Evolutionary conservation across 2,113 vertebrate species (phyloP).

Genomic region (Callaeas wilsoni): DNA sequence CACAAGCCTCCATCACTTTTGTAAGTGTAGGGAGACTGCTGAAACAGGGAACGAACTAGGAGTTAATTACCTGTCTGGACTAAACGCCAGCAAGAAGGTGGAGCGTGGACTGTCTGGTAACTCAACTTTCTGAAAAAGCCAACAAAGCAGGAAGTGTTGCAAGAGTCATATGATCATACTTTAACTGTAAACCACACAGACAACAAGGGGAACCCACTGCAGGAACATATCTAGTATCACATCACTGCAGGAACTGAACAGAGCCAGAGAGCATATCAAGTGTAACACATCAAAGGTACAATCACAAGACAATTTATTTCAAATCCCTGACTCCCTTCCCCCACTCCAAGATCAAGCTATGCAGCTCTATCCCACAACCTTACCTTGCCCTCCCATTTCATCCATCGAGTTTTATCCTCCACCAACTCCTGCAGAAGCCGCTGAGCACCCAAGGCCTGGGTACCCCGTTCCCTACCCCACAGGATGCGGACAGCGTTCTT

Average conservation of each 20-base stretch:
- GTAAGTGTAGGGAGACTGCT: not conserved
- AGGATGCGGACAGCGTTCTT: constrained; percentile 97
- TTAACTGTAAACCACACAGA: constrained; percentile 39
- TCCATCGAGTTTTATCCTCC: constrained; percentile 96
- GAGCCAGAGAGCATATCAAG: constrained; percentile 6
- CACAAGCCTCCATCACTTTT: not conserved
- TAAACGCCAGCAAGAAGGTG: constrained; percentile 97
- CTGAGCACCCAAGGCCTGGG: constrained; percentile 86
- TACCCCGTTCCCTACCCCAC: constrained; percentile 88
- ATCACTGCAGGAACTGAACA: constrained; percentile 31
- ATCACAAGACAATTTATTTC: not conserved
- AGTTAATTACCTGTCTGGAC: constrained; percentile 91
- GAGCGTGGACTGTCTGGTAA: constrained; percentile 98
- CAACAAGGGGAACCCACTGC: not conserved
- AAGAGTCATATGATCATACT: constrained; percentile 33
- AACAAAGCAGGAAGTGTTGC: constrained; percentile 65
- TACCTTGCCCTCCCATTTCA: constrained; percentile 99
- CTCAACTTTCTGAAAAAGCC: constrained; percentile 91
- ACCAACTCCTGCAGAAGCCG: constrained; percentile 94
- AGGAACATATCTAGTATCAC: not conserved
- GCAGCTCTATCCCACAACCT: not conserved
- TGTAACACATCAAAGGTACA: not conserved
- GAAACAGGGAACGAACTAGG: constrained; percentile 29
- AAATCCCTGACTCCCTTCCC: constrained; percentile 8
- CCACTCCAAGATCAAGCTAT: not conserved